A percentile compares a stretch with the other conserved stretches of the same genome.
Conservation (phyloP, 1,140 invertebrate species). For the Asobara japonica region DNA sequence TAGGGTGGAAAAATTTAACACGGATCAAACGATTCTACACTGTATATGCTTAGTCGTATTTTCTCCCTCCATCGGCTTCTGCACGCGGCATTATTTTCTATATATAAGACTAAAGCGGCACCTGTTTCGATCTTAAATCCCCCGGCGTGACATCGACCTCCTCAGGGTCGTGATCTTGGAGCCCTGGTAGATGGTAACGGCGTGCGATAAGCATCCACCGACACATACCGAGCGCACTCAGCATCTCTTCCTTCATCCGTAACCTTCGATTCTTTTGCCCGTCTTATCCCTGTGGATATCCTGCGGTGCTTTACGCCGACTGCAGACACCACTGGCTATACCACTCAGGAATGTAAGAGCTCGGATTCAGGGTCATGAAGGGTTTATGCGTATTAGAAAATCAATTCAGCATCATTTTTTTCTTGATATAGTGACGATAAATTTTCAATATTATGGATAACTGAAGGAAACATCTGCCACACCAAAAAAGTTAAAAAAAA, state of each 20-base stretch:
- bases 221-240: not conserved
- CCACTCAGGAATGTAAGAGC: constrained; percentile 12
- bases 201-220: constrained; percentile 4
- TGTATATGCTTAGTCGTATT: not conserved
- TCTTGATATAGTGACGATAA: too few species aligned
- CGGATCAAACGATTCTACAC: constrained; percentile 4
- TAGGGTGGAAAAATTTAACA: not conserved
- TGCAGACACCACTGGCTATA: not conserved
- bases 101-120: constrained; percentile 10
- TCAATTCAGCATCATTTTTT: too few species aligned
- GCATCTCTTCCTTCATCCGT: constrained; percentile 20
- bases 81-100: not conserved
- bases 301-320: not conserved
- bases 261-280: constrained; percentile 20
- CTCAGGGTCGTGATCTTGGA: constrained; percentile 24
- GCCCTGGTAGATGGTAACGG: not conserved
- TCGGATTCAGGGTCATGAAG: not conserved
- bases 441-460: too few species aligned
- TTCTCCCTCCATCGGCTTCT: not conserved
- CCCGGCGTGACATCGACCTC: constrained; percentile 18
- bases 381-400: not conserved
- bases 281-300: not conserved
- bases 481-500: too few species aligned
- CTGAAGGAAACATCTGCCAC: too few species aligned
- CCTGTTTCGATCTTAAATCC: constrained; percentile 19